phyloP scores from a whole-genome alignment of 2,888 invertebrate genomes.

The Orthosia cruda region DNA sequence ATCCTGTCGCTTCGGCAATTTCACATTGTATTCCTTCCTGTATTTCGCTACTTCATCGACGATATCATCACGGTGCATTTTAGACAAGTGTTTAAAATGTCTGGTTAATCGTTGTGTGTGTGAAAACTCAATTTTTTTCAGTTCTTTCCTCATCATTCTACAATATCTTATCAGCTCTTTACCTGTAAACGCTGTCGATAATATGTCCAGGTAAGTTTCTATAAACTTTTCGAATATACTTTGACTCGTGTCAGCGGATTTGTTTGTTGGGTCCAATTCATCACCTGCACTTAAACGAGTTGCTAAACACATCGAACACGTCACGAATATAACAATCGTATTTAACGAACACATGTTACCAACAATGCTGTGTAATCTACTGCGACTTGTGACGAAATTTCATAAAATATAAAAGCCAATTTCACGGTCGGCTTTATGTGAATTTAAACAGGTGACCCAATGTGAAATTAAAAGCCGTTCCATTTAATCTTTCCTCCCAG shows the following conservation, averaged over 20 bases:
- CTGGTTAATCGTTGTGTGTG: constrained; percentile 71
- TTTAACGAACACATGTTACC: constrained; percentile 39
- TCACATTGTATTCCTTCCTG: constrained; percentile 65
- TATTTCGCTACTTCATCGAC: constrained; percentile 70
- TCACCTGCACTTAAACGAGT: not conserved
- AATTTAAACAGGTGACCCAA: constrained; percentile 49
- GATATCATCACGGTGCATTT: constrained; percentile 71
- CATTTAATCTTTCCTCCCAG: constrained; percentile 64
- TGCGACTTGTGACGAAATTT: constrained; percentile 7
- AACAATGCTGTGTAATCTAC: not conserved
- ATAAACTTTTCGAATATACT: constrained; percentile 81
- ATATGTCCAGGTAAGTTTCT: constrained; percentile 70
- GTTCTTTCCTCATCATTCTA: constrained; percentile 68
- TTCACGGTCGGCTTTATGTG: constrained; percentile 63
- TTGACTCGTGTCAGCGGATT: constrained; percentile 11
- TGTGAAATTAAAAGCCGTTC: constrained; percentile 57
- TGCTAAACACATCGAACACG: constrained; percentile 17
- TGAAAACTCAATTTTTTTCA: constrained; percentile 68
- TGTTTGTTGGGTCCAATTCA: too few species aligned
- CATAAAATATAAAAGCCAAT: constrained; percentile 57
- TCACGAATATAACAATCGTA: constrained; percentile 10
- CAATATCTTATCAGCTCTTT: constrained; percentile 74
- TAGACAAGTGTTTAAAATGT: constrained; percentile 71
- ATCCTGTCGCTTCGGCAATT: constrained; percentile 56
- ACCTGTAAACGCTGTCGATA: constrained; percentile 72